Percentiles rank a stretch among this genome's conserved stretches.
phyloP scores from a whole-genome alignment of 2,113 vertebrate species.

The Rhabdomys dilectus region DNA sequence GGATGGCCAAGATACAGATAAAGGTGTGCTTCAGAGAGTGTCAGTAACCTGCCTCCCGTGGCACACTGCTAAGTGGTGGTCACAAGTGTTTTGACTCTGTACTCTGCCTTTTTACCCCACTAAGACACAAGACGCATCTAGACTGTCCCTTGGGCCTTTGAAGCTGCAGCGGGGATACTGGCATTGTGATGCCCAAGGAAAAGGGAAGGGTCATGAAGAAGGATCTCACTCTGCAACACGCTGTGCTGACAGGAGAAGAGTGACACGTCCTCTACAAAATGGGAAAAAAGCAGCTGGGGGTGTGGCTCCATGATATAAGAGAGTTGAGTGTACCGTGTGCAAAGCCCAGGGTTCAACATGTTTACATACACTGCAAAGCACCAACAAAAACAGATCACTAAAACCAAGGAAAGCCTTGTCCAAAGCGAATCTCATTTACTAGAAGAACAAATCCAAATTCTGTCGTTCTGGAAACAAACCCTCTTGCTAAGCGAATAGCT shows the following conservation, averaged over 20 bases:
- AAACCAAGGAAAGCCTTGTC: not conserved
- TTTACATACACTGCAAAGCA: not conserved
- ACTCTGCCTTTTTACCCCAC: not conserved
- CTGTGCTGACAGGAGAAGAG: not conserved
- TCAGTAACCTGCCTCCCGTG: not conserved
- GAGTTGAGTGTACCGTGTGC: not conserved
- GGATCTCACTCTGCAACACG: not conserved
- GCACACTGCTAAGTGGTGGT: not conserved
- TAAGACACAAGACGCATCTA: not conserved
- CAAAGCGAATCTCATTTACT: not conserved
- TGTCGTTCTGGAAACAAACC: not conserved
- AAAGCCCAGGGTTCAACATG: not conserved
- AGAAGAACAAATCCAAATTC: constrained; percentile 5
- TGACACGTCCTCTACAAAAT: not conserved
- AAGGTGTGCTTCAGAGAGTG: not conserved
- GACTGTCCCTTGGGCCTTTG: not conserved
- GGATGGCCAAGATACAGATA: not conserved
- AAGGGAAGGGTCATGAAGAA: not conserved
- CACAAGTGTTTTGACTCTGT: not conserved
- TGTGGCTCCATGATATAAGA: not conserved
- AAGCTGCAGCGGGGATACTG: too few species aligned
- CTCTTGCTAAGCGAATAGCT: not conserved
- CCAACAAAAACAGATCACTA: not conserved
- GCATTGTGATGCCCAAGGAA: not conserved
- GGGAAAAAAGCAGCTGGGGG: not conserved